phyloP scores from a whole-genome alignment of 2,888 invertebrate species.

The Plusia festucae region DNA sequence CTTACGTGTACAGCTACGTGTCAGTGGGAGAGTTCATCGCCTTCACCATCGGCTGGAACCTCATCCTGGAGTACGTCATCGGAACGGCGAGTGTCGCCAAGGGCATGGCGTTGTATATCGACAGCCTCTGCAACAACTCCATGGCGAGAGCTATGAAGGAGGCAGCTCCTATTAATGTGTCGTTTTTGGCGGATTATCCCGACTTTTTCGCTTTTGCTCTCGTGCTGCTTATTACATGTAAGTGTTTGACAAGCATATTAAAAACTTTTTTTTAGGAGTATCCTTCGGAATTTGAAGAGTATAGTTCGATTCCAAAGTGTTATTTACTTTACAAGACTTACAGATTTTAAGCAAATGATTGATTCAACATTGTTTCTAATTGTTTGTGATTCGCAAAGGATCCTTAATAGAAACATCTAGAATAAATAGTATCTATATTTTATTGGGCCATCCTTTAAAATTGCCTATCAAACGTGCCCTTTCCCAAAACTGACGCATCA shows the following conservation, averaged over 20 bases:
- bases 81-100: constrained; percentile 95
- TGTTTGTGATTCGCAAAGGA: no score
- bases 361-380: no score
- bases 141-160: constrained; percentile 91
- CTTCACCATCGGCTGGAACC: constrained; percentile 98
- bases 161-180: constrained; percentile 91
- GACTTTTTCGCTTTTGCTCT: constrained; percentile 94
- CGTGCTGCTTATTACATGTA: constrained; percentile 92
- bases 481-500: no score
- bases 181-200: constrained; percentile 92
- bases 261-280: background rate
- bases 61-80: constrained; percentile 96
- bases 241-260: constrained; percentile 57
- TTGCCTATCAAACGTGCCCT: no score
- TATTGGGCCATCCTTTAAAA: no score
- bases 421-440: no score
- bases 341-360: no score
- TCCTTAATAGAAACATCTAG: no score
- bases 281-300: no score
- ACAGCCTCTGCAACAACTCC: constrained; percentile 91
- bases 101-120: constrained; percentile 93
- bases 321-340: no score
- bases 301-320: no score
- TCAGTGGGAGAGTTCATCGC: constrained; percentile 97
- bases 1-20: constrained; percentile 97